phyloP scores from a whole-genome alignment of 2,797 vertebrate genomes.

The Varecia variegata region DNA sequence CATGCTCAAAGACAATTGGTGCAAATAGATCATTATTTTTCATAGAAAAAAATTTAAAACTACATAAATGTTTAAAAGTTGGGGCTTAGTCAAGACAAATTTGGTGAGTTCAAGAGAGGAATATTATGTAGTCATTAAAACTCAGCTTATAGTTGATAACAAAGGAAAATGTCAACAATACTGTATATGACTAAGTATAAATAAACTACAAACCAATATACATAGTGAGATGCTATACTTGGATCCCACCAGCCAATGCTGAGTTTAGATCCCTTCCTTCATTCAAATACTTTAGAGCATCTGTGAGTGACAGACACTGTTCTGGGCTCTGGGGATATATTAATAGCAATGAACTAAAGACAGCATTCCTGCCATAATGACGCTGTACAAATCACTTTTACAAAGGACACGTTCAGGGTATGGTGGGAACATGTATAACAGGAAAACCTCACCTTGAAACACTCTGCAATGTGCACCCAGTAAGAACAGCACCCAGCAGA shows the following conservation, averaged over 20 bases:
- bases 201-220: background rate
- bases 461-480: background rate
- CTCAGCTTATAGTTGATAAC: background rate
- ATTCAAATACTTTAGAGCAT: background rate
- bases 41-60: background rate
- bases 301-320: background rate
- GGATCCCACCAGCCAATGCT: background rate
- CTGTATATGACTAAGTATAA: background rate
- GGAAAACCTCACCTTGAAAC: background rate
- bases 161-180: background rate
- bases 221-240: background rate
- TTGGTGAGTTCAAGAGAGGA: background rate
- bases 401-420: background rate
- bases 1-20: background rate
- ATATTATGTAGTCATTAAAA: background rate
- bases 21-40: background rate
- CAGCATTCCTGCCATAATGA: background rate
- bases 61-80: background rate
- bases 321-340: background rate
- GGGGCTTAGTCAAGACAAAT: background rate
- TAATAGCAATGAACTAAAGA: background rate
- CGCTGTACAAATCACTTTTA: background rate
- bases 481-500: background rate
- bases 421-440: accelerated
- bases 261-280: background rate